Conservation (phyloP, 2,113 vertebrate species). For the Chaetura pelagica region DNA sequence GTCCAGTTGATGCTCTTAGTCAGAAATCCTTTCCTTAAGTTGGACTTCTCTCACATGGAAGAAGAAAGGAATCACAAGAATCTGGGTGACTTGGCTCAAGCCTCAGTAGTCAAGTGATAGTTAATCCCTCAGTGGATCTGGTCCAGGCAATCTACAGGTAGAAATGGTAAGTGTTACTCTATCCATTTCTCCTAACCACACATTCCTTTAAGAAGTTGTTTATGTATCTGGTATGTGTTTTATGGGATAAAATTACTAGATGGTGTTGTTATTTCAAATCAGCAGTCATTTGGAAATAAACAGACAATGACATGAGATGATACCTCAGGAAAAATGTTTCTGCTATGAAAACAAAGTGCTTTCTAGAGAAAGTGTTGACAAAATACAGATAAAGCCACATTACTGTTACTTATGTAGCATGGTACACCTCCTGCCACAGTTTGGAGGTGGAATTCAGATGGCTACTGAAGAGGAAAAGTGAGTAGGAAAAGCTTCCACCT, state of each 20-base stretch:
- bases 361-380: neutral
- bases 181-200: neutral
- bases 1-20: neutral
- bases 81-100: neutral
- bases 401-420: neutral
- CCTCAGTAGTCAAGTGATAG: neutral
- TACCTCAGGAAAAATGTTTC: neutral
- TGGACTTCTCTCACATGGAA: neutral
- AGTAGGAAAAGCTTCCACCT: neutral
- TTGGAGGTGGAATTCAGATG: neutral
- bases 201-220: neutral
- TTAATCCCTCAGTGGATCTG: neutral
- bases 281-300: neutral
- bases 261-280: neutral
- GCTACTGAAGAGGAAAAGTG: neutral
- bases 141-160: neutral
- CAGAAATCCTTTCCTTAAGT: neutral
- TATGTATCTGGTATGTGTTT: neutral
- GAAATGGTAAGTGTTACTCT: neutral
- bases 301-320: neutral
- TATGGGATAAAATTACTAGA: neutral
- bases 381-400: neutral
- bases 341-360: neutral
- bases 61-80: neutral
- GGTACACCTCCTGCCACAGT: neutral